Evolutionary conservation across 2,888 invertebrate genomes (phyloP).

Genomic region (Ischnus inquisitorius): DNA sequence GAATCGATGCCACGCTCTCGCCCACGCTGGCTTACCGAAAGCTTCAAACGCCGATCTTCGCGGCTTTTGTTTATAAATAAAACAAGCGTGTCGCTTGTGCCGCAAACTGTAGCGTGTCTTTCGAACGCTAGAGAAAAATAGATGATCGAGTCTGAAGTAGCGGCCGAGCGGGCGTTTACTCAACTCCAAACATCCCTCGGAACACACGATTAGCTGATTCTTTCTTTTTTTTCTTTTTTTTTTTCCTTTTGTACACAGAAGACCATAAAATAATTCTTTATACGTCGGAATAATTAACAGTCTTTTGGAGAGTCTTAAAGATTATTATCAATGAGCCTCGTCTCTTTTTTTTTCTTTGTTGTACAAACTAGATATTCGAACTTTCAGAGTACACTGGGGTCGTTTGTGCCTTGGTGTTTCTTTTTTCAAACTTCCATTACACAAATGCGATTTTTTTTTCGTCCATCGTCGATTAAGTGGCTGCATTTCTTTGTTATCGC

Average conservation of each 20-base stretch:
- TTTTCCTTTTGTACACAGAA: slow-evolving; percentile 29
- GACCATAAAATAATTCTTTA: slow-evolving; percentile 15
- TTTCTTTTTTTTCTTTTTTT: slow-evolving; percentile 40
- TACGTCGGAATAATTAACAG: slow-evolving; percentile 21
- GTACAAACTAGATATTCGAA: slow-evolving; percentile 54
- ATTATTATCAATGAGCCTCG: slow-evolving; percentile 37
- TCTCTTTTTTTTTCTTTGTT: slow-evolving; percentile 13
- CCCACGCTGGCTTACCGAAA: slow-evolving; percentile 28
- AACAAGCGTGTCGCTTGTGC: slow-evolving; percentile 58
- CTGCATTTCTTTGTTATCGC: slow-evolving; percentile 14
- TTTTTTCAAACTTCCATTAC: slow-evolving; percentile 22
- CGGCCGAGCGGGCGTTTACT: slow-evolving; percentile 31
- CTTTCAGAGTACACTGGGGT: slow-evolving; percentile 52
- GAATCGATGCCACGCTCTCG: slow-evolving; percentile 50
- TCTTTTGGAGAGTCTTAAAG: slow-evolving; percentile 13
- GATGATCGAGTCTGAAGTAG: background rate
- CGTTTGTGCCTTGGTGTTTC: slow-evolving; percentile 20
- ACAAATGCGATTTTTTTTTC: slow-evolving; percentile 15
- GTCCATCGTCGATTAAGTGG: background rate
- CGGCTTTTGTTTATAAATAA: slow-evolving; percentile 81
- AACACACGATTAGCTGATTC: slow-evolving; percentile 15
- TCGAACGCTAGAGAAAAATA: slow-evolving; percentile 27
- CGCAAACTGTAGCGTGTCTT: background rate
- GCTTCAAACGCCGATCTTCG: slow-evolving; percentile 69
- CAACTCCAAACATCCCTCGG: slow-evolving; percentile 32